A percentile compares a stretch with the other conserved stretches of the same genome.
These are phyloP conservation scores for Strigamia crassipes DNA, from an alignment of 2,888 invertebrate genomes.

Conservation along the genomic window DNA sequence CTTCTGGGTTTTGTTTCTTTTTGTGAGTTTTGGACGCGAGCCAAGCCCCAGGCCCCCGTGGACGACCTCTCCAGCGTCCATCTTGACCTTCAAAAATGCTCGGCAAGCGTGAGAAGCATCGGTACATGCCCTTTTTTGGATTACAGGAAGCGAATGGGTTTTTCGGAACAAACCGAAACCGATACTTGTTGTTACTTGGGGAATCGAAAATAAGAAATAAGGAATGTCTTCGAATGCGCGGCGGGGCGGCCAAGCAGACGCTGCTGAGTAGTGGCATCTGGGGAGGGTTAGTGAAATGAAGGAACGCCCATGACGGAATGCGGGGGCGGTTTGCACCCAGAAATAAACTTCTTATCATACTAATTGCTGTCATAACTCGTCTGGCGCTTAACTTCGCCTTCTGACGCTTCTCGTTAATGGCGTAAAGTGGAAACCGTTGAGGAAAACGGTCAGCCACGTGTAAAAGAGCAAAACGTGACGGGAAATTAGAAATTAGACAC, in stretches of 20 bases:
- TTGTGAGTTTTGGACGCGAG: not conserved
- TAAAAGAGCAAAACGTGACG: not conserved
- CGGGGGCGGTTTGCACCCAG: not conserved
- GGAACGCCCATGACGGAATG: not conserved
- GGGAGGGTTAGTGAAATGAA: not conserved
- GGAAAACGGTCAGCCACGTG: not conserved
- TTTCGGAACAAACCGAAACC: not conserved
- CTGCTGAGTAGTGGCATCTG: not conserved
- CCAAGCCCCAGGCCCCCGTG: not conserved
- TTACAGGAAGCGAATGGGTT: not conserved
- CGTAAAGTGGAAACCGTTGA: not conserved
- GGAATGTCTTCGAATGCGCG: not conserved
- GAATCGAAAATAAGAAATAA: not conserved
- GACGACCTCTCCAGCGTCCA: not conserved
- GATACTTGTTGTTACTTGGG: not conserved
- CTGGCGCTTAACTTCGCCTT: not conserved
- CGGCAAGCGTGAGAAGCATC: not conserved
- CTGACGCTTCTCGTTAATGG: not conserved
- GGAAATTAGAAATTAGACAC: not conserved
- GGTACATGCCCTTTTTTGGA: not conserved
- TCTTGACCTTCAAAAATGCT: not conserved
- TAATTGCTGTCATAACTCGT: not conserved
- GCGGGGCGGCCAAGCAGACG: not conserved
- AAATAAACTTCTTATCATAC: not conserved
- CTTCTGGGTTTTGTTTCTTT: not conserved